Evolutionary conservation across 2,888 invertebrate species (phyloP).

Genomic region (Imbricaverruca yamaguchii): DNA sequence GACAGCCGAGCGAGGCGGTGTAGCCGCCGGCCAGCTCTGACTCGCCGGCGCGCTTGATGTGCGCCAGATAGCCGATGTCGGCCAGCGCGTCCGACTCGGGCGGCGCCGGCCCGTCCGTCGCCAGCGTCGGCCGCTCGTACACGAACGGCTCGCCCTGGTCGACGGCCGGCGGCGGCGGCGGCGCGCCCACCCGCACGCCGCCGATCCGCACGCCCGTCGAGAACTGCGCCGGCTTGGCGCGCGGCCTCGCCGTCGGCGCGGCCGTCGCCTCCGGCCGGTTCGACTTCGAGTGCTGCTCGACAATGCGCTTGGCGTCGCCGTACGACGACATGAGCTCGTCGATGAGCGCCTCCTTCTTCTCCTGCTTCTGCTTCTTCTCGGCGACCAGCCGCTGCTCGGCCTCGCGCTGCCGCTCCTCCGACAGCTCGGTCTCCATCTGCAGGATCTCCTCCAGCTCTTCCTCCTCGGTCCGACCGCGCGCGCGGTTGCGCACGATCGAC

Average conservation of each 20-base stretch:
- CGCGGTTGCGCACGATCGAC: constrained; percentile 60
- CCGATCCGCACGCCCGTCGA: constrained; percentile 23
- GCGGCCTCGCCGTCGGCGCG: constrained; percentile 25
- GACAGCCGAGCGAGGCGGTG: constrained; percentile 68
- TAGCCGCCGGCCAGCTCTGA: constrained; percentile 83
- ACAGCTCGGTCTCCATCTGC: constrained; percentile 58
- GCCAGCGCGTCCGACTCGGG: constrained; percentile 58
- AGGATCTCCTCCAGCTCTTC: constrained; percentile 80
- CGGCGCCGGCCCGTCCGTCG: constrained; percentile 64
- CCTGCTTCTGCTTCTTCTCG: constrained; percentile 52
- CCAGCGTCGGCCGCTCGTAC: constrained; percentile 55
- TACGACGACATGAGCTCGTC: constrained; percentile 93
- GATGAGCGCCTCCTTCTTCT: constrained; percentile 83
- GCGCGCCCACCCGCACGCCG: neutral
- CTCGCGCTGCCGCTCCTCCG: constrained; percentile 25
- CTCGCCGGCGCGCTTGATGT: constrained; percentile 64
- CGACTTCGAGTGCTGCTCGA: constrained; percentile 53
- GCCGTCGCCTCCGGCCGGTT: constrained; percentile 54
- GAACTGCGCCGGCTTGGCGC: constrained; percentile 11
- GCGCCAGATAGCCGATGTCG: constrained; percentile 58
- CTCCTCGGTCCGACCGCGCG: constrained; percentile 52
- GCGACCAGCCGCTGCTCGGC: constrained; percentile 47
- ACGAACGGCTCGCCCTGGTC: constrained; percentile 69
- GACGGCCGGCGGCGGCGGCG: constrained; percentile 47
- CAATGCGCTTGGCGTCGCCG: constrained; percentile 77